Evolutionary conservation across 2,888 invertebrate species (phyloP), one percentile per base, ranked within the genome.

Genomic region (Drosophila koepferae): DNA sequence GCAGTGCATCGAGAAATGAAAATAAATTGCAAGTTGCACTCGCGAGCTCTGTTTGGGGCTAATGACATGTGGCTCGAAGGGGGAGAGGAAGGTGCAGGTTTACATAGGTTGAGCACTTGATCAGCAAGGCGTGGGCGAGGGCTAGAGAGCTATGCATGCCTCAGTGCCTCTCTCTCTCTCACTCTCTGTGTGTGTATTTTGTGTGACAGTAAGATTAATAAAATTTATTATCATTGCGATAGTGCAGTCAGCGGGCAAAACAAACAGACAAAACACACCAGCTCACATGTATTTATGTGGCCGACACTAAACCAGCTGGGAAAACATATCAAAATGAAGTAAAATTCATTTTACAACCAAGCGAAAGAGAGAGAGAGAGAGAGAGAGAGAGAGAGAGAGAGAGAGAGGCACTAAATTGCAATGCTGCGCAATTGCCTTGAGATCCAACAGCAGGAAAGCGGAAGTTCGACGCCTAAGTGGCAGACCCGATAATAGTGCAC

Each of bases 391-490:
- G n/a, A 18, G n/a, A 18, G 4, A 43, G 10, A 48, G 28, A 28
- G 7, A 14, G 49, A 77, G 70, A 79, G 85, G 74, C 74, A 65
- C 69, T 38, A 80, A 88, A 85, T 82, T 82, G 88, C 83, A 81
- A 74, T 79, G 86, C 88, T 82, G 85, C 72, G 59, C 81, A 70
- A 66, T 72, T 69, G 82, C 69, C 80, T 63, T 70, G 73, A 82
- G 82, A 82, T 86, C 69, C 72, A 71, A 69, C 59, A 61, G 75
- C 71, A 65, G 79, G 67, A 71, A 64, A 89, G 67, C 86, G 89
- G 86, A 86, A 86, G 86, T 86, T 86, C 89, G 86, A 86, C 87
- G 89, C 86, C 87, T 89, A 86, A 86, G 86, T 89, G 86, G 86
- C 86, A 89, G 84, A 71, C 86, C 85, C 89, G 86, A 86, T 86